Percentiles rank a stretch among this genome's conserved stretches.
These are phyloP conservation scores for Pristis pectinata DNA, from an alignment of 2,797 vertebrate genomes.

Conservation along the genomic window DNA sequence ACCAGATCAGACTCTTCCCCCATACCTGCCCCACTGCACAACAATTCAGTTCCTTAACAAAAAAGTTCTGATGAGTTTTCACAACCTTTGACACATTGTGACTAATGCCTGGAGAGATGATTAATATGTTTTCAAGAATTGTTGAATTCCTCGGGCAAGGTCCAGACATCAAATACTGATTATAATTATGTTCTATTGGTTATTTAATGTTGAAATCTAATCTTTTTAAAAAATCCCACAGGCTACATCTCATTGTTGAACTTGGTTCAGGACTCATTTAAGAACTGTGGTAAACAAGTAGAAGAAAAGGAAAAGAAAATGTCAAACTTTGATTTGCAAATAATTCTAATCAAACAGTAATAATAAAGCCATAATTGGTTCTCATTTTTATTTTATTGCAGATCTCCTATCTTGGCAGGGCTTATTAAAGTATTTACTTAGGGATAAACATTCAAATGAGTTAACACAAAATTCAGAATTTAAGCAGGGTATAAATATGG, in stretches of 20 bases:
- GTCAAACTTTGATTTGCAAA: conserved; percentile 29
- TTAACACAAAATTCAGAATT: background rate
- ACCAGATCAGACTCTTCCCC: background rate
- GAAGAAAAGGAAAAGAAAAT: background rate
- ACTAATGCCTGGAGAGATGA: background rate
- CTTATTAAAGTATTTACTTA: background rate
- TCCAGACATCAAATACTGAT: background rate
- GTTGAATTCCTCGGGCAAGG: background rate
- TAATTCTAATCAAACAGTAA: conserved; percentile 21
- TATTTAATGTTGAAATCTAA: background rate
- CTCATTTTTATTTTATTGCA: conserved; percentile 31
- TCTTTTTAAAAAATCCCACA: background rate
- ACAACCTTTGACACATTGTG: background rate
- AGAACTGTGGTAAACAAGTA: background rate
- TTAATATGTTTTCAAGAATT: background rate
- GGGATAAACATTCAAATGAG: background rate
- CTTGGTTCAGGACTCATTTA: background rate
- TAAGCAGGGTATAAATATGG: background rate
- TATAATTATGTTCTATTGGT: background rate
- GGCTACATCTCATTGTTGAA: background rate
- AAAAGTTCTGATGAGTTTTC: background rate
- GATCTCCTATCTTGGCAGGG: background rate
- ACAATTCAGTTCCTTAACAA: background rate
- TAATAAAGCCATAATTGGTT: conserved; percentile 1
- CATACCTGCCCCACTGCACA: no score